phyloP scores from a whole-genome alignment of 2,797 vertebrate genomes.

The Perodicticus potto region DNA sequence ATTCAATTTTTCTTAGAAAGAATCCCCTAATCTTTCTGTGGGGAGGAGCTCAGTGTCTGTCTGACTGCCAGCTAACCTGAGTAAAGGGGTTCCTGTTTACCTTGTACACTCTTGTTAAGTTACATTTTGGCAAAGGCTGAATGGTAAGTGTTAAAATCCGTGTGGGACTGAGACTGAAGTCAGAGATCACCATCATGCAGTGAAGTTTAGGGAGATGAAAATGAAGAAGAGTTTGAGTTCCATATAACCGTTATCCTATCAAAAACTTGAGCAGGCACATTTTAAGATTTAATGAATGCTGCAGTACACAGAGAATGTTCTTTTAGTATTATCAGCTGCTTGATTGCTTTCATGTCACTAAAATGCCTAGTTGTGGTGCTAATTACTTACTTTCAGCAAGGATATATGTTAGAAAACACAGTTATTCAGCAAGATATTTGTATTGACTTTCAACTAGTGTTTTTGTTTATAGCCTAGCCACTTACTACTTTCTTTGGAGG shows the following conservation, averaged over 20 bases:
- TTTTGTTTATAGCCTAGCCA: not conserved
- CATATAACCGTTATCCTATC: not conserved
- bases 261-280: not conserved
- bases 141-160: constrained; percentile 3
- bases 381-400: not conserved
- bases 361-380: constrained; percentile 19
- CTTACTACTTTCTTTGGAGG: constrained; percentile 16
- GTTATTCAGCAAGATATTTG: not conserved
- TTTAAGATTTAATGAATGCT: not conserved
- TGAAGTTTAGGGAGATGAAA: not conserved
- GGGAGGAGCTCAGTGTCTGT: not conserved
- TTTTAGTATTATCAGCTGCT: not conserved
- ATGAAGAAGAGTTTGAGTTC: constrained; percentile 28
- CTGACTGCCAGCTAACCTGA: not conserved
- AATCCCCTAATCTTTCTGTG: not conserved
- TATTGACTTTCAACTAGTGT: not conserved
- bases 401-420: not conserved
- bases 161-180: not conserved
- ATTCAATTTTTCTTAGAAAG: not conserved
- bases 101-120: not conserved
- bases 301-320: not conserved
- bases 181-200: not conserved
- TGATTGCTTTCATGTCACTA: not conserved
- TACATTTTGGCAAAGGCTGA: not conserved
- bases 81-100: not conserved